Percentiles rank a stretch among this genome's conserved stretches.
phyloP scores from a whole-genome alignment of 2,113 vertebrate species.

The Chrysemys picta region DNA sequence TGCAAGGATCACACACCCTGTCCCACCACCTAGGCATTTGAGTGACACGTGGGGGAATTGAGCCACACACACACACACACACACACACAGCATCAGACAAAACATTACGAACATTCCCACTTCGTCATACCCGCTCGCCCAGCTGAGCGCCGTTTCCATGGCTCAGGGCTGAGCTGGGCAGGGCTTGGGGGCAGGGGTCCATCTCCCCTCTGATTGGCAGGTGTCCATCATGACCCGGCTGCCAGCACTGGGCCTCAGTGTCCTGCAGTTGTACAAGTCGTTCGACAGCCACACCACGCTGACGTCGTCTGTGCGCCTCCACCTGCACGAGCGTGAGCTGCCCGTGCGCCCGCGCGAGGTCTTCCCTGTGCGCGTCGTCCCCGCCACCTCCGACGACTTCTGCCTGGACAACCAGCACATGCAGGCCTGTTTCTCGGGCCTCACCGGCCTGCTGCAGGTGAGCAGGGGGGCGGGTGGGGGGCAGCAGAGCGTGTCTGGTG shows the following conservation, averaged over 20 bases:
- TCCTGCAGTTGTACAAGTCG: slow-evolving; percentile 89
- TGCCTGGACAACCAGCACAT: slow-evolving; percentile 90
- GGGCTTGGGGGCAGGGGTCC: no score
- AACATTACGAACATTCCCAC: no score
- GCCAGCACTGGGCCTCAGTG: slow-evolving; percentile 86
- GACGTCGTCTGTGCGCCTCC: slow-evolving; percentile 84
- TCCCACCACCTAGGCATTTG: no score
- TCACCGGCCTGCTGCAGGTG: slow-evolving; percentile 90
- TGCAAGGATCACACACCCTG: no score
- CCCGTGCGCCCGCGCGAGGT: slow-evolving; percentile 74
- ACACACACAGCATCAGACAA: no score
- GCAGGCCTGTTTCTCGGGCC: slow-evolving; percentile 91
- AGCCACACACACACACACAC: no score
- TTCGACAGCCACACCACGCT: slow-evolving; percentile 78
- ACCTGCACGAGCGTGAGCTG: slow-evolving; percentile 79
- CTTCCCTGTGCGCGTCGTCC: slow-evolving; percentile 83
- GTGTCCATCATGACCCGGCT: slow-evolving; percentile 90
- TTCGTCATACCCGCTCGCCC: neutral
- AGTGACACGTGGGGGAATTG: no score
- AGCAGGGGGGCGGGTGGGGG: accelerated
- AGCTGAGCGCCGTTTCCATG: accelerated
- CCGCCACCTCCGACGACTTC: slow-evolving; percentile 80
- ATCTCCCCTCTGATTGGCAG: slow-evolving; percentile 53
- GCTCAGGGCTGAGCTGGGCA: no score
- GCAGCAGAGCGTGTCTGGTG: accelerated